A percentile compares a stretch with the other conserved stretches of the same genome.
Evolutionary conservation across 2,888 invertebrate species (phyloP).

Genomic region (Archips crataeganus): DNA sequence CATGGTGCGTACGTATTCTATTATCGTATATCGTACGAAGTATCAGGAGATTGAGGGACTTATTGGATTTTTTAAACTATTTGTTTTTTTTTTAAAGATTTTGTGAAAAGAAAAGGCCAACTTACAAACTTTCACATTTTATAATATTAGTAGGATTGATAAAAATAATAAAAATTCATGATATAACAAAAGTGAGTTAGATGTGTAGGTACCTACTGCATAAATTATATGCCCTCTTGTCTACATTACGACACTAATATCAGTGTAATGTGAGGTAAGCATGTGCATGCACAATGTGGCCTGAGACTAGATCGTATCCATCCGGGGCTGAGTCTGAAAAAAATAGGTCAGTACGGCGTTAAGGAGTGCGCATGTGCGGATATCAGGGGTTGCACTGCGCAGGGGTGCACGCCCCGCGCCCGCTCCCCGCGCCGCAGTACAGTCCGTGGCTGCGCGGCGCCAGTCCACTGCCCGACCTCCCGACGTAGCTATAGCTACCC

Average conservation of each 20-base stretch:
- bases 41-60: no score
- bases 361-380: conserved; percentile 60
- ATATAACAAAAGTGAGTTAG: background rate
- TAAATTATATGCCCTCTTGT: background rate
- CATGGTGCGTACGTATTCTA: no score
- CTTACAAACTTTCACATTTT: no score
- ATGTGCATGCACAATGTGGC: conserved; percentile 6
- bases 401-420: conserved; percentile 48
- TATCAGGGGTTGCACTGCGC: conserved; percentile 42
- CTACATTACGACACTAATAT: background rate
- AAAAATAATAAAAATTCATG: background rate
- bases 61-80: no score
- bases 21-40: no score
- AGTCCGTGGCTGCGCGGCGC: conserved; percentile 24
- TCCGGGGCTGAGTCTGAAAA: conserved; percentile 54
- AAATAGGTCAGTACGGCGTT: conserved; percentile 61
- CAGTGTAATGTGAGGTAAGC: background rate
- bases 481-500: conserved; percentile 38
- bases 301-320: conserved; percentile 14
- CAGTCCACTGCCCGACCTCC: conserved; percentile 47
- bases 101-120: no score
- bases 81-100: no score
- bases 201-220: background rate
- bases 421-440: conserved; percentile 36
- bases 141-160: no score